Evolutionary conservation across 2,113 vertebrate species (phyloP).

Genomic region (Lonchura striata): DNA sequence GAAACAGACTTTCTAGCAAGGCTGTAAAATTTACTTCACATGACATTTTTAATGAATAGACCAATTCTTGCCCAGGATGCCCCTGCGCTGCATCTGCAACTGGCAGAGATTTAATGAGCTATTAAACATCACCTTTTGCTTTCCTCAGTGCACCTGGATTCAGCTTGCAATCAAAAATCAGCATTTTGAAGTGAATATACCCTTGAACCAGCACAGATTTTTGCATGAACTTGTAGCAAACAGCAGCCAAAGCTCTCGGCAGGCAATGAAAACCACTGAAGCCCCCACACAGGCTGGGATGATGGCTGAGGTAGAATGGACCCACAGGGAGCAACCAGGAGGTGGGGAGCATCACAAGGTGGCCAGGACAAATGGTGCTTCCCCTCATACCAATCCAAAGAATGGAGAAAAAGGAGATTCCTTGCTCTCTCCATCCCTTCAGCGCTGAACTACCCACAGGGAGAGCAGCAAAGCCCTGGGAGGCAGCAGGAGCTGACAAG

Average conservation of each 20-base stretch:
- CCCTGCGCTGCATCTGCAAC: background rate
- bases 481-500: background rate
- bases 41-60: background rate
- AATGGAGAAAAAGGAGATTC: background rate
- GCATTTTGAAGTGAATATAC: background rate
- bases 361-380: background rate
- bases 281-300: background rate
- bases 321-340: background rate
- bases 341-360: background rate
- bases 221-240: background rate
- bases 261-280: background rate
- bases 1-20: background rate
- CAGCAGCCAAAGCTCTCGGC: background rate
- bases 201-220: accelerated
- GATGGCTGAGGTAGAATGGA: background rate
- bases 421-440: background rate
- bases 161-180: background rate
- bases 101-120: background rate
- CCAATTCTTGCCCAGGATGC: background rate
- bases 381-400: background rate
- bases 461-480: background rate
- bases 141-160: background rate
- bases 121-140: background rate
- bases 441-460: accelerated
- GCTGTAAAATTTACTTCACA: background rate